These are phyloP conservation scores for Pheosia gnoma DNA, from an alignment of 2,888 invertebrate species.

Conservation along the genomic window DNA sequence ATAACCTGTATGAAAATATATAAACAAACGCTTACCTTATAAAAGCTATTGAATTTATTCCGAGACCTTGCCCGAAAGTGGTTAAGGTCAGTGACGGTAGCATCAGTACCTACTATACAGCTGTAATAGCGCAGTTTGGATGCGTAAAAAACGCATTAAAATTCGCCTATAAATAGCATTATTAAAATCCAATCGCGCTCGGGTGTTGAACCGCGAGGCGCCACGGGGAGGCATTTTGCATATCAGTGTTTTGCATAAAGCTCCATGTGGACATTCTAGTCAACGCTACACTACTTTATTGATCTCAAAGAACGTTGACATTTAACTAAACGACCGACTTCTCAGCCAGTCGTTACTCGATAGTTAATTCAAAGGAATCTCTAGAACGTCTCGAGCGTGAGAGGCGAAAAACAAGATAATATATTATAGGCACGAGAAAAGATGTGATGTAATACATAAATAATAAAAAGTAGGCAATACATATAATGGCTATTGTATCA, in stretches of 20 bases:
- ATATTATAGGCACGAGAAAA: conserved; percentile 7
- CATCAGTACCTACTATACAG: background rate
- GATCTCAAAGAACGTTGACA: conserved; percentile 3
- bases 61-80: background rate
- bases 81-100: background rate
- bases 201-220: conserved; percentile 66
- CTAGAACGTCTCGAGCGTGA: conserved; percentile 4
- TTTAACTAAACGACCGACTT: conserved; percentile 5
- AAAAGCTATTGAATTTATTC: conserved; percentile 1
- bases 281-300: conserved; percentile 16
- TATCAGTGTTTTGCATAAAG: conserved; percentile 30
- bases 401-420: conserved; percentile 26
- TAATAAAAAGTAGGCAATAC: too few species aligned
- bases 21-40: background rate
- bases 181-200: conserved; percentile 59
- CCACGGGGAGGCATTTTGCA: conserved; percentile 42
- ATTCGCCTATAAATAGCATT: conserved; percentile 64
- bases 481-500: too few species aligned
- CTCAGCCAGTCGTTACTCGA: background rate
- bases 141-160: conserved; percentile 54
- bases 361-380: conserved; percentile 9
- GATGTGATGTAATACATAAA: too few species aligned
- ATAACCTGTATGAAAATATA: background rate
- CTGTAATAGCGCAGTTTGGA: conserved; percentile 34
- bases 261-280: conserved; percentile 17